Evolutionary conservation across 2,888 invertebrate genomes (phyloP), one percentile per base, ranked within the genome.

Genomic region (Dorcus parallelipipedus): DNA sequence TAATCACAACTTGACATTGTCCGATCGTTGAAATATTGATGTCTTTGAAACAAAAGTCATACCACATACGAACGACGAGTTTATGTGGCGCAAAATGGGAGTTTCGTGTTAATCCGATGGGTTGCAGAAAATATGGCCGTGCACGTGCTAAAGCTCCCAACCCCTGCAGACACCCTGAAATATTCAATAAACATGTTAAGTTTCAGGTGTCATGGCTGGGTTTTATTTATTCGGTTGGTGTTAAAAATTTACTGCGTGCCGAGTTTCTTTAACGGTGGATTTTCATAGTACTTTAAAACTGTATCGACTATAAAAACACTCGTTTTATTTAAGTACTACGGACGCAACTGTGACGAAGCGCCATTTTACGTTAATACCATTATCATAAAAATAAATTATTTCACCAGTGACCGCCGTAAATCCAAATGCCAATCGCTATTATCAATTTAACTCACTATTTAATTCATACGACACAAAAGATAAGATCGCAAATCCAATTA

Each of bases 161-260:
- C 26, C 26, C 26, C 26, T 33, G 26, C 26, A 33, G 26, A 9
- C 14, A 41, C 42, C 55, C 47, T 59, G 50, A 56, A 59, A 55
- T 53, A 57, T 59, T 60, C 60, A 57, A 60, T 60, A 60, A 60
- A 60, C 57, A 60, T 62, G 54, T 55, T 38, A 52, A 48, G 55
- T 48, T 59, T 54, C 58, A 54, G 62, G 58, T 62, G 62, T 59
- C 58, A 52, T 50, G 45, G 49, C 48, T 54, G 43, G 48, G 55
- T 59, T 55, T 54, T 55, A 55, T 59, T 50, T 50, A 55, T 51
- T 60, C 57, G 57, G 49, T 52, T 10, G 54, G 55, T 47, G 54
- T 62, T 62, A 62, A 59, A 62, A 60, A 60, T 62, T 62, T 59
- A 62, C 57, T 62, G 59, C 62, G 62, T 54, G 62, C 59, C 56